Evolutionary conservation across 2,797 vertebrate genomes (phyloP).

Genomic region (Scolopax bukidnonensis): DNA sequence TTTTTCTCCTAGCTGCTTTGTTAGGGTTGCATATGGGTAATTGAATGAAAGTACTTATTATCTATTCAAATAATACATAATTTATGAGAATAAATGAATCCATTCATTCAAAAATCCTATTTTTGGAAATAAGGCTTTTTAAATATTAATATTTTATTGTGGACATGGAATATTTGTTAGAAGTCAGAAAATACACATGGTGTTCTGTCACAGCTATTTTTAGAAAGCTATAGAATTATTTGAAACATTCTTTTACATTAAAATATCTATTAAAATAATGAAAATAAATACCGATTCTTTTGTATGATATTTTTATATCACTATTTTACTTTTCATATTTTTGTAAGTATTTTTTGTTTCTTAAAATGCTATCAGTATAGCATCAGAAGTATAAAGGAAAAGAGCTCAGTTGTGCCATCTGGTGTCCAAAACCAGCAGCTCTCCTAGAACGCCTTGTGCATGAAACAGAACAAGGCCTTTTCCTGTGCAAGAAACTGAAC

Average conservation of each 20-base stretch:
- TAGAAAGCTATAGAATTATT: neutral
- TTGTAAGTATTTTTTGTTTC: neutral
- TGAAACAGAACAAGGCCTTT: neutral
- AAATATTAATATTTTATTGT: neutral
- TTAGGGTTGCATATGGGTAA: neutral
- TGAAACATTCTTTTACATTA: neutral
- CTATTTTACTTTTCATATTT: neutral
- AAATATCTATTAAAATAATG: neutral
- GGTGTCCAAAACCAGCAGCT: neutral
- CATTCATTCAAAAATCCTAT: neutral
- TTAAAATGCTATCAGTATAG: neutral
- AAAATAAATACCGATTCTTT: neutral
- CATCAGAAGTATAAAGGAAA: neutral
- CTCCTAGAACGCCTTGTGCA: neutral
- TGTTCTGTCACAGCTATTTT: neutral
- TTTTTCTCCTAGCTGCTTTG: neutral
- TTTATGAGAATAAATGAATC: neutral
- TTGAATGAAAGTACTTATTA: neutral
- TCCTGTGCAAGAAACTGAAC: neutral
- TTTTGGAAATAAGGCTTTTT: neutral
- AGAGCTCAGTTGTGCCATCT: conserved; percentile 39
- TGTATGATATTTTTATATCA: neutral
- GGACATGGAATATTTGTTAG: neutral
- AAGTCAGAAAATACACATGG: neutral
- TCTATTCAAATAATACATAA: neutral